Evolutionary conservation across 2,113 vertebrate genomes (phyloP), one percentile per base, ranked within the genome.

Genomic region (Xiphias gladius): DNA sequence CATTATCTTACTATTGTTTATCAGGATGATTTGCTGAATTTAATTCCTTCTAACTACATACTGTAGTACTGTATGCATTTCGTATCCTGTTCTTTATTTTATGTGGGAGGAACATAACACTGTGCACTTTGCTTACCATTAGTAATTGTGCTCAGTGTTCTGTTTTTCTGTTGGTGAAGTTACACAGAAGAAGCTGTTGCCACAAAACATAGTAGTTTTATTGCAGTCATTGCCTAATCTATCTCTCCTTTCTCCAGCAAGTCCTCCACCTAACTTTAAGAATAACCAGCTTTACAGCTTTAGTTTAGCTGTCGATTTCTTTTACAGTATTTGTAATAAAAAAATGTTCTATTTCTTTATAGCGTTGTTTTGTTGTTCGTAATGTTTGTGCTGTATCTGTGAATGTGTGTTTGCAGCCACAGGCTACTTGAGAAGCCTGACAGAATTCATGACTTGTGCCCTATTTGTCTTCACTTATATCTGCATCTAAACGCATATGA

Each of bases 401-500:
- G 58, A 78, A 41, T 67, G 55, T 80, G 72, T 62, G 14, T 43
- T 26, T 78, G 72, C 66, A 73, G 76, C 85, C 79, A 50, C 4
- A 19, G 73, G 88, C 80, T 55, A 39, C 32, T 41, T 70, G 32
- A 73, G 67, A 85, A 78, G 87, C 63, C 79, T 67, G 73, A 64
- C 76, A 74, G 76, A 83, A 82, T 75, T 63, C 72, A 46, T 80
- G 62, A 76, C 79, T 84, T 75, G 57, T 62, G 79, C 66, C 89
- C 87, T 87, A 81, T 80, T 85, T 90, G 71, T 90, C 87, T 83
- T 92, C 89, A 93, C 92, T 91, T 94, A 86, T 70, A 86, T 90
- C 84, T 91, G 68, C 73, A 24, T 93, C 84, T 76, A 75, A 92
- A 71, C 70, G 83, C 79, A 82, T 22, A 32, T 65, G 72, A 90